phyloP scores from a whole-genome alignment of 2,113 vertebrate genomes.

The Leuciscus idus region DNA sequence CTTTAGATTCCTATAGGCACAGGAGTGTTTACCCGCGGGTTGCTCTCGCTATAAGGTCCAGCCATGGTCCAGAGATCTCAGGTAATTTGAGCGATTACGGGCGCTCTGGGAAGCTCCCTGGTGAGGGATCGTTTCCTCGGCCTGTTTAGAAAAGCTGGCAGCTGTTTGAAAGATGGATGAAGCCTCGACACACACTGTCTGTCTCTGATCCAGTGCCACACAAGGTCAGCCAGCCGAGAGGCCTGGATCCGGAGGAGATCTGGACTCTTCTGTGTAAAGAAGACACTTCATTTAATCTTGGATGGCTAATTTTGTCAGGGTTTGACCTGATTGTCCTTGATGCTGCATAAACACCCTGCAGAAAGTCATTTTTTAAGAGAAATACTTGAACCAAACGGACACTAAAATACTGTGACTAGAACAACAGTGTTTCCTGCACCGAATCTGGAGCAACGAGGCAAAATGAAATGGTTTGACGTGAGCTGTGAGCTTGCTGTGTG shows the following conservation, averaged over 20 bases:
- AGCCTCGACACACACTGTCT: slow-evolving; percentile 53
- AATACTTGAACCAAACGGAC: background rate
- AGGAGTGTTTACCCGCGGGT: background rate
- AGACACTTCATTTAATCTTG: slow-evolving; percentile 13
- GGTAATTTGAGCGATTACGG: slow-evolving; percentile 73
- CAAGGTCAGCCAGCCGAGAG: slow-evolving; percentile 75
- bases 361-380: background rate
- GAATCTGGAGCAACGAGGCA: background rate
- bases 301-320: slow-evolving; percentile 3
- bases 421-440: background rate
- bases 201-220: slow-evolving; percentile 69
- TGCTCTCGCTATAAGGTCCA: slow-evolving; percentile 32
- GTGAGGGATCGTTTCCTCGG: slow-evolving; percentile 71
- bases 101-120: slow-evolving; percentile 64
- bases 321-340: slow-evolving; percentile 14
- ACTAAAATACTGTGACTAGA: background rate
- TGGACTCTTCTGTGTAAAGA: background rate
- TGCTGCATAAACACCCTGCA: background rate
- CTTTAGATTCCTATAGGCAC: background rate
- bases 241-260: background rate
- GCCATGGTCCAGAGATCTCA: slow-evolving; percentile 69
- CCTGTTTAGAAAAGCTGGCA: slow-evolving; percentile 73
- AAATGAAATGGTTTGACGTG: background rate
- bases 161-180: slow-evolving; percentile 71
- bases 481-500: background rate